A percentile compares a stretch with the other conserved stretches of the same genome.
Conservation (phyloP, 2,113 vertebrate genomes). For the Psettodes erumei region DNA sequence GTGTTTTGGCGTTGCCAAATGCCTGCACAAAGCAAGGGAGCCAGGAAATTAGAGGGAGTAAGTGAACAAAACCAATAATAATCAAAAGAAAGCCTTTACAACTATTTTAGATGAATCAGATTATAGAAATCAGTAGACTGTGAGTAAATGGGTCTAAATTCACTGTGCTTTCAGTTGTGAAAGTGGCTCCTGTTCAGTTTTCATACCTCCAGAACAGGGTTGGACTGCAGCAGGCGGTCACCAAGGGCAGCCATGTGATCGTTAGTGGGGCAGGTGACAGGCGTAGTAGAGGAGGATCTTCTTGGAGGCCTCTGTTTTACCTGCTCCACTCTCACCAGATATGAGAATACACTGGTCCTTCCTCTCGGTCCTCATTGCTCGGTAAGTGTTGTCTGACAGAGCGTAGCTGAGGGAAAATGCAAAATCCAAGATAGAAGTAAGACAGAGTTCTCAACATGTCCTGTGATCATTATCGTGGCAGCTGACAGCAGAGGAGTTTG, state of each 20-base stretch:
- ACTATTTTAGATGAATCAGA: background rate
- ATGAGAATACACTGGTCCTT: constrained; percentile 96
- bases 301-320: constrained; percentile 96
- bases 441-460: background rate
- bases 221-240: constrained; percentile 93
- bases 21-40: constrained; percentile 79
- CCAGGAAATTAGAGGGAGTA: constrained; percentile 18
- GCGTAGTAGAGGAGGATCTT: constrained; percentile 96
- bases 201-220: constrained; percentile 92
- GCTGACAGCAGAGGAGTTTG: background rate
- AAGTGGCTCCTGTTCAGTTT: background rate
- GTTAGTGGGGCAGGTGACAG: constrained; percentile 90
- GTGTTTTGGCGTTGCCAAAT: constrained; percentile 97
- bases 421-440: background rate
- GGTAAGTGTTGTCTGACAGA: constrained; percentile 92
- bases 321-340: constrained; percentile 96
- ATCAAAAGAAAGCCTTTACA: background rate
- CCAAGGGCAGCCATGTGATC: constrained; percentile 88
- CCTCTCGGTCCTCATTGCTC: constrained; percentile 90
- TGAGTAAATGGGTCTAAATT: background rate
- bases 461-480: background rate
- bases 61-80: constrained; percentile 19
- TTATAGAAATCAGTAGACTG: background rate
- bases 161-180: background rate
- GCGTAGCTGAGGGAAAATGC: constrained; percentile 85